phyloP scores from a whole-genome alignment of 37 sponge, comb jelly and placozoan genomes.

The Cliona cf. orientalis region DNA sequence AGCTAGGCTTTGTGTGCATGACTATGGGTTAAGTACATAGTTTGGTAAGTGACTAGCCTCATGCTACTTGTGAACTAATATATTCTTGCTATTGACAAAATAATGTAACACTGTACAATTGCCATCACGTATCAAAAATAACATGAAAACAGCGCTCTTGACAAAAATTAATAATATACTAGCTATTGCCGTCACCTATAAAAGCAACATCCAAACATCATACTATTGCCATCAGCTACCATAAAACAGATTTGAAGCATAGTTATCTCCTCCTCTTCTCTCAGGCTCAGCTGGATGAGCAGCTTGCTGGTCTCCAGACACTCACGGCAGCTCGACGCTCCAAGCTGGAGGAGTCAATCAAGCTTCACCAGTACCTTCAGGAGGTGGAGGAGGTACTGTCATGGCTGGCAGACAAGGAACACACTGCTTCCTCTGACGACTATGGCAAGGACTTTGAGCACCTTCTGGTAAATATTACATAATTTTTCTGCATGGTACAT shows the following conservation, averaged over 20 bases:
- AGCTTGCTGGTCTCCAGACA: conserved; percentile 90
- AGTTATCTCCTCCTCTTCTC: not conserved
- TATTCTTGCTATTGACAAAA: not conserved
- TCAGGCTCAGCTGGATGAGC: conserved; percentile 91
- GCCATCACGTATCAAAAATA: too few species aligned
- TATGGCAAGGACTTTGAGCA: conserved; percentile 94
- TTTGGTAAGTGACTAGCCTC: not conserved
- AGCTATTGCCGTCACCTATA: too few species aligned
- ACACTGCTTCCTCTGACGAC: conserved; percentile 77
- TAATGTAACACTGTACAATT: too few species aligned
- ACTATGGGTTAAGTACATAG: not conserved
- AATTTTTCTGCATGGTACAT: not conserved
- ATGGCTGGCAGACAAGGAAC: conserved; percentile 83
- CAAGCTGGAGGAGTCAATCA: conserved; percentile 88
- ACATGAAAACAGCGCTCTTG: too few species aligned
- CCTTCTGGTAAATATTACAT: conserved; percentile 59
- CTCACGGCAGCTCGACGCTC: conserved; percentile 79
- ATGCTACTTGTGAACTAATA: not conserved
- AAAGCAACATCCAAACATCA: too few species aligned
- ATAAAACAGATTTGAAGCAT: too few species aligned
- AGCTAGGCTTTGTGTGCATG: not conserved
- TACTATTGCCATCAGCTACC: too few species aligned
- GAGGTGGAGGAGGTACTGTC: conserved; percentile 88
- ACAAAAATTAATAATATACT: too few species aligned
- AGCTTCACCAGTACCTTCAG: conserved; percentile 93